phyloP scores from a whole-genome alignment of 64 coral and sea anemone species.

The Pocillopora damicornis region DNA sequence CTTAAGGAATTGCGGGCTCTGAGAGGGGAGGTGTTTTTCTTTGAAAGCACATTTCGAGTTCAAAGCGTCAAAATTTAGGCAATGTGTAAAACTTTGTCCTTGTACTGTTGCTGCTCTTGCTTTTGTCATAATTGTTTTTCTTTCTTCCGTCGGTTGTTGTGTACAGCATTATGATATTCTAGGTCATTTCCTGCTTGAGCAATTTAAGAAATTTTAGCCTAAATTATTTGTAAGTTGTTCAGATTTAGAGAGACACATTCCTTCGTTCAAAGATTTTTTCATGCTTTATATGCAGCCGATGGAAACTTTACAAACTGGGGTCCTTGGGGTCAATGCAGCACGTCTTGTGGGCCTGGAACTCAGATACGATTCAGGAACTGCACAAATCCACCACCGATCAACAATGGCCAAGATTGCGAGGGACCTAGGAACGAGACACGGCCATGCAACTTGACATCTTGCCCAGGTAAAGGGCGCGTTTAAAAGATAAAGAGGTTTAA shows the following conservation, averaged over 20 bases:
- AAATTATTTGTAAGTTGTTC: too few relatives aligned
- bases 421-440: slow-evolving; percentile 8
- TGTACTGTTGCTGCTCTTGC: too few relatives aligned
- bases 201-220: neutral
- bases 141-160: too few relatives aligned
- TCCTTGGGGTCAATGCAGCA: slow-evolving; percentile 33
- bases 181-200: neutral
- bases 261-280: neutral
- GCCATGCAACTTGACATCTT: neutral
- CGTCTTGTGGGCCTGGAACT: slow-evolving; percentile 46
- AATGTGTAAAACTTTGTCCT: too few relatives aligned
- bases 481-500: neutral
- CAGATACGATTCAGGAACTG: slow-evolving; percentile 37
- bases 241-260: neutral
- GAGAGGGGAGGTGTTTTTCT: too few relatives aligned
- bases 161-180: too few relatives aligned
- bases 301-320: slow-evolving; percentile 41
- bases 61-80: too few relatives aligned
- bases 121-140: too few relatives aligned
- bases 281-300: neutral
- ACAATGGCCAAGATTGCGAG: slow-evolving; percentile 27
- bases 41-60: too few relatives aligned
- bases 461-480: slow-evolving; percentile 23
- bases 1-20: too few relatives aligned
- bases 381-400: slow-evolving; percentile 34